A percentile compares a stretch with the other conserved stretches of the same genome.
These are phyloP conservation scores for Gnathonemus longibarbis DNA, from an alignment of 2,113 vertebrate species.

Conservation along the genomic window DNA sequence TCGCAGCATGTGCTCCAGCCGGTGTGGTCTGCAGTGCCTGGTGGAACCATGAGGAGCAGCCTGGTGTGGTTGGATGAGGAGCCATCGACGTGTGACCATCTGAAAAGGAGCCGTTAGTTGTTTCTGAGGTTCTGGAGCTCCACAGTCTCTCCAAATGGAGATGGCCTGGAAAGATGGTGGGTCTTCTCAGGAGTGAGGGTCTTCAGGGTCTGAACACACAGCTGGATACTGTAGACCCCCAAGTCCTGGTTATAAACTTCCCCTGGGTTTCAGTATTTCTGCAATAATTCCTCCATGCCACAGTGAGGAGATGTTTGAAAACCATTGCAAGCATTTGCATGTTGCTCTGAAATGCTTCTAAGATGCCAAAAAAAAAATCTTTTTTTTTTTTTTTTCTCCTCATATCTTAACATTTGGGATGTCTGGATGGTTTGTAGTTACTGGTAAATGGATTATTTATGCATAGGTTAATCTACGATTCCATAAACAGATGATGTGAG, in stretches of 20 bases:
- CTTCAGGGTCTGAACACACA: background rate
- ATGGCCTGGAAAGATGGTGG: background rate
- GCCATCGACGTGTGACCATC: background rate
- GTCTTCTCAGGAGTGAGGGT: background rate
- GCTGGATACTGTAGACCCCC: background rate
- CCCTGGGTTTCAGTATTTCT: background rate
- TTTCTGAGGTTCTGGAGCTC: background rate
- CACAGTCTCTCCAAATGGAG: background rate
- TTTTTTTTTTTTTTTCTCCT: background rate
- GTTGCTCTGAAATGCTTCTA: background rate
- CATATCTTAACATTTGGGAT: background rate
- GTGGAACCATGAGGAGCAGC: background rate
- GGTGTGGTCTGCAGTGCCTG: background rate
- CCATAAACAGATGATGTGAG: background rate
- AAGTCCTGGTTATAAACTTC: background rate
- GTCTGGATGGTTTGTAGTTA: background rate
- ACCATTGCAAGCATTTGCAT: background rate
- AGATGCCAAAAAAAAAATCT: background rate
- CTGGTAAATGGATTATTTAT: background rate
- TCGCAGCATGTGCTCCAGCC: background rate
- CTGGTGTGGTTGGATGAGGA: background rate
- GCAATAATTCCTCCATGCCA: background rate
- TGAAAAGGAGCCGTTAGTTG: background rate
- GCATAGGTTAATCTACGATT: background rate
- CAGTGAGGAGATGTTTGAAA: background rate